These are phyloP conservation scores for Lumbricus terrestris DNA, from an alignment of 2,888 invertebrate species.

Conservation along the genomic window DNA sequence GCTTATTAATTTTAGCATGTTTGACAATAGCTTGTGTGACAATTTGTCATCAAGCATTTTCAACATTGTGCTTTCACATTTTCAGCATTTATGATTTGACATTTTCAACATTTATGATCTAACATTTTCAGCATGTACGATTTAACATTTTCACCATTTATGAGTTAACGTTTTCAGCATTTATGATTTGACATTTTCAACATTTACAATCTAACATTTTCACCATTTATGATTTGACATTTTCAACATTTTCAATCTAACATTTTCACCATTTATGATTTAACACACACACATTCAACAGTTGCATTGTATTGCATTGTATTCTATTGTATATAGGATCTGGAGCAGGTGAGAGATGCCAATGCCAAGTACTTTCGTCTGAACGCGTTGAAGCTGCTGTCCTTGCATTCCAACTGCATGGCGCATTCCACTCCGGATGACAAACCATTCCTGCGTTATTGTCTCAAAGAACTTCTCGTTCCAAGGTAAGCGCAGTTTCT, in stretches of 20 bases:
- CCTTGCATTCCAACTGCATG: slow-evolving; percentile 87
- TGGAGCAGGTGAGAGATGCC: slow-evolving; percentile 68
- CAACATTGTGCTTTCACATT: too few species aligned
- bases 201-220: neutral
- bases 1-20: too few species aligned
- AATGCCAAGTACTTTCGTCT: slow-evolving; percentile 90
- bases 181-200: neutral
- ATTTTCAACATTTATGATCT: too few species aligned
- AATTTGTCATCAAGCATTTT: too few species aligned
- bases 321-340: slow-evolving; percentile 52
- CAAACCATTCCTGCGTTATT: slow-evolving; percentile 88
- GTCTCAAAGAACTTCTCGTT: slow-evolving; percentile 89
- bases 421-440: slow-evolving; percentile 83
- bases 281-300: neutral
- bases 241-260: too few species aligned
- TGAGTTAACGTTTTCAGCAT: too few species aligned
- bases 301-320: neutral
- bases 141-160: too few species aligned
- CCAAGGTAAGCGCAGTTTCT: slow-evolving; percentile 70
- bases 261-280: neutral
- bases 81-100: too few species aligned
- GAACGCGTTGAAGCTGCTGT: slow-evolving; percentile 84
- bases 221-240: neutral
- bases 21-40: too few species aligned
- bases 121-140: too few species aligned